phyloP scores from a whole-genome alignment of 2,113 vertebrate species.

The Sitta europaea region DNA sequence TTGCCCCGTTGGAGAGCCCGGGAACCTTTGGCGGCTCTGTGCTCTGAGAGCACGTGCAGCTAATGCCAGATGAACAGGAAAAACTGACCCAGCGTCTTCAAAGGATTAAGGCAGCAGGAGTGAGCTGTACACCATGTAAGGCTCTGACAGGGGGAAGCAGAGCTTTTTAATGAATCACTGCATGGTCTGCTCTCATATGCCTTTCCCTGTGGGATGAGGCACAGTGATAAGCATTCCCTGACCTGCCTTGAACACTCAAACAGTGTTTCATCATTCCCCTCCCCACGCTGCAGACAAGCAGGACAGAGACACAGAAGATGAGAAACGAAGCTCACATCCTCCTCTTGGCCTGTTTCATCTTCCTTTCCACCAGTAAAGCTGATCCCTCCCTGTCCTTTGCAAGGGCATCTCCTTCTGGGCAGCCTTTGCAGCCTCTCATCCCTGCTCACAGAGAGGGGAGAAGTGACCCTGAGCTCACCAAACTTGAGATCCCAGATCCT shows the following conservation, averaged over 20 bases:
- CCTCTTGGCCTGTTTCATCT: neutral
- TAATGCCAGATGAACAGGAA: conserved; percentile 23
- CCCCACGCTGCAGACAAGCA: neutral
- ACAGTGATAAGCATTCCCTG: neutral
- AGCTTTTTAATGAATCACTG: conserved; percentile 3
- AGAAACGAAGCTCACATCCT: neutral
- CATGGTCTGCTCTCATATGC: neutral
- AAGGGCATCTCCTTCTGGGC: neutral
- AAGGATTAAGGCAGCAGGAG: neutral
- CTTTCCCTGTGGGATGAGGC: conserved; percentile 7
- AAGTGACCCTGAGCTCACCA: fast-evolving
- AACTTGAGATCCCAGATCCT: neutral
- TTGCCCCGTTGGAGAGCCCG: neutral
- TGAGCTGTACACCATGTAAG: conserved; percentile 17
- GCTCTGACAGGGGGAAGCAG: neutral
- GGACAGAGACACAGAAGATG: neutral
- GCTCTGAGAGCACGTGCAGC: fast-evolving
- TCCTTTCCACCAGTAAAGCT: neutral
- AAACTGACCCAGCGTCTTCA: conserved; percentile 40
- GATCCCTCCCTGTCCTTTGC: neutral
- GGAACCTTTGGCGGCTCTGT: neutral
- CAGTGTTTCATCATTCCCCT: neutral
- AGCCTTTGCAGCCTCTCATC: neutral
- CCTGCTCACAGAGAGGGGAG: neutral
- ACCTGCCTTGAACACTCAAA: neutral